Conservation (phyloP, 2,113 vertebrate species). For the Dipodomys spectabilis region DNA sequence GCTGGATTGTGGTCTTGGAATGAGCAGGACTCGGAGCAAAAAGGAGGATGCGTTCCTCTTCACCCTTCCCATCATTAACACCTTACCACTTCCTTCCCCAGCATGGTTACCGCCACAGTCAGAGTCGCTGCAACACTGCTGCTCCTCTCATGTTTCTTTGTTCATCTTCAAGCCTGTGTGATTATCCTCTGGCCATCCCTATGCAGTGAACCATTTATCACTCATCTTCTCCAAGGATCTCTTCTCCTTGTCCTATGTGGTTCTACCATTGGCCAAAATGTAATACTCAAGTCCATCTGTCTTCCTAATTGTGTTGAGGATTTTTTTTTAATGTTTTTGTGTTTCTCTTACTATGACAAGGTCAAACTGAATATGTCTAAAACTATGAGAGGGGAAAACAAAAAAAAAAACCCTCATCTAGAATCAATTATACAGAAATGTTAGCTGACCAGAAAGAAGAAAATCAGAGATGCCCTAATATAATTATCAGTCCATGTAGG, state of each 20-base stretch:
- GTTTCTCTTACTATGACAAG: not conserved
- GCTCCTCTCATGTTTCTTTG: not conserved
- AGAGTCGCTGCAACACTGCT: rapidly evolving
- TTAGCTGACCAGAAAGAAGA: not conserved
- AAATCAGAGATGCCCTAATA: not conserved
- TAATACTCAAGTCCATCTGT: not conserved
- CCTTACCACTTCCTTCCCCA: not conserved
- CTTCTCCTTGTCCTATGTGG: not conserved
- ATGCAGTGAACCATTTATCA: not conserved
- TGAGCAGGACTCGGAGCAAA: conserved; percentile 27
- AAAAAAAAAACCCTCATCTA: not conserved
- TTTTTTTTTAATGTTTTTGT: not conserved
- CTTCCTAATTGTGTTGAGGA: not conserved
- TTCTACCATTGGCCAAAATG: not conserved
- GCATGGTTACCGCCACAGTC: not conserved
- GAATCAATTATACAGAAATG: not conserved
- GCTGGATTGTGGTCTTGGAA: conserved; percentile 47
- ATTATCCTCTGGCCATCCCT: not conserved
- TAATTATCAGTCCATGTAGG: not conserved
- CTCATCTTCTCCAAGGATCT: not conserved
- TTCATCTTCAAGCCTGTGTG: not conserved
- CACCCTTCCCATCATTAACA: not conserved
- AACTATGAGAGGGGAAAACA: not conserved
- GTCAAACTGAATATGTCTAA: not conserved
- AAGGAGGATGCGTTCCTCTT: not conserved